Evolutionary conservation across 2,888 invertebrate genomes (phyloP).

Genomic region (Euzetes globulus): DNA sequence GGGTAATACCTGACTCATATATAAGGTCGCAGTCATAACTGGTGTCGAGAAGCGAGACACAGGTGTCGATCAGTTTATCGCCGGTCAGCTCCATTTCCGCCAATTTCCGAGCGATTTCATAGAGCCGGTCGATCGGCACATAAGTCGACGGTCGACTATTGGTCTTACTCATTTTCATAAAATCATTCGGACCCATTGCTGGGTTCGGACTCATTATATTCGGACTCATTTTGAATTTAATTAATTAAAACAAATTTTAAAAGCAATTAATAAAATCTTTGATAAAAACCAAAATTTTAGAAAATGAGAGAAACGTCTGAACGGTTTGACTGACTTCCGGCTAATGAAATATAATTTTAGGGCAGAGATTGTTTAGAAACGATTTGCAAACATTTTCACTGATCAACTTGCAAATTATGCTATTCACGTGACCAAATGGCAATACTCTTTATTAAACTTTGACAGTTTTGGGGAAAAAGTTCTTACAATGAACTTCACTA

Average conservation of each 20-base stretch:
- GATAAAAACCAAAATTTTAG: neutral
- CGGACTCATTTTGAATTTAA: neutral
- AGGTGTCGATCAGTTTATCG: neutral
- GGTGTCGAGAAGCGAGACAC: slow-evolving; percentile 6
- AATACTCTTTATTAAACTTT: no score
- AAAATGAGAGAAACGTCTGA: neutral
- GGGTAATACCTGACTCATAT: neutral
- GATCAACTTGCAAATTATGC: neutral
- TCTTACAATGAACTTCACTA: no score
- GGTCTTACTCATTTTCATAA: neutral
- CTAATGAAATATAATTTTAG: neutral
- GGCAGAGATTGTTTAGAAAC: neutral
- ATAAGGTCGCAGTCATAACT: neutral
- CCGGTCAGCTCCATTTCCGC: neutral
- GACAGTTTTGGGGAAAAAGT: no score
- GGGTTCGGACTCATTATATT: neutral
- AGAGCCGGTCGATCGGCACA: slow-evolving; percentile 9
- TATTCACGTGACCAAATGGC: neutral
- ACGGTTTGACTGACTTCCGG: neutral
- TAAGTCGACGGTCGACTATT: neutral
- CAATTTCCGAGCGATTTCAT: neutral
- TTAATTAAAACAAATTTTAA: neutral
- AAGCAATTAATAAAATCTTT: neutral
- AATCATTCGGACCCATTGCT: neutral
- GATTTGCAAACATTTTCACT: neutral